Conservation (phyloP, 2,888 invertebrate genomes). For the Hoplodrina ambigua region DNA sequence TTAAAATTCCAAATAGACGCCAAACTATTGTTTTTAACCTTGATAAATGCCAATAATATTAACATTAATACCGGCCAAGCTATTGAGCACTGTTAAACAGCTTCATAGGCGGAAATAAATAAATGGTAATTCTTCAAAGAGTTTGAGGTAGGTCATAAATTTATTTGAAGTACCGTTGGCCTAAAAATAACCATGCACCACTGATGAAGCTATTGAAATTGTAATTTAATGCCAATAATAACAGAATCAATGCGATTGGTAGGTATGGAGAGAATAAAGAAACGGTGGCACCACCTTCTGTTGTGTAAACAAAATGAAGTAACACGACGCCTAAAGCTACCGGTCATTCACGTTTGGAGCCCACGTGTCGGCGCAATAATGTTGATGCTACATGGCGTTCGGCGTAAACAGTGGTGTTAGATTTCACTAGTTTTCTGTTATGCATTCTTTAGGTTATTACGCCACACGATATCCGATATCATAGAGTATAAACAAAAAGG, state of each 20-base stretch:
- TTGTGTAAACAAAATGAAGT: constrained; percentile 56
- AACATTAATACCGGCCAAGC: constrained; percentile 33
- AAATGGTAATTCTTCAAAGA: constrained; percentile 35
- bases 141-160: constrained; percentile 72
- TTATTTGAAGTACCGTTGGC: constrained; percentile 43
- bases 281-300: constrained; percentile 46
- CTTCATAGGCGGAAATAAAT: constrained; percentile 18
- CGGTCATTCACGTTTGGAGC: constrained; percentile 66
- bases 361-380: constrained; percentile 69
- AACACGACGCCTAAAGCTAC: constrained; percentile 47
- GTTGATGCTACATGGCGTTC: constrained; percentile 62
- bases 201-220: constrained; percentile 45
- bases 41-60: constrained; percentile 52
- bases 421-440: constrained; percentile 73
- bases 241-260: constrained; percentile 28
- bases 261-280: constrained; percentile 42
- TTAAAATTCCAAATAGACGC: constrained; percentile 56
- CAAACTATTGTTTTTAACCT: constrained; percentile 53
- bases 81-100: constrained; percentile 31
- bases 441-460: constrained; percentile 64
- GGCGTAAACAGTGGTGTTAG: constrained; percentile 71
- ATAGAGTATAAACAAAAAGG: constrained; percentile 69
- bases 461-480: constrained; percentile 57
- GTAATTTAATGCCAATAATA: constrained; percentile 59
- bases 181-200: constrained; percentile 39